phyloP scores from a whole-genome alignment of 2,888 invertebrate genomes.

The Andrena minutula region DNA sequence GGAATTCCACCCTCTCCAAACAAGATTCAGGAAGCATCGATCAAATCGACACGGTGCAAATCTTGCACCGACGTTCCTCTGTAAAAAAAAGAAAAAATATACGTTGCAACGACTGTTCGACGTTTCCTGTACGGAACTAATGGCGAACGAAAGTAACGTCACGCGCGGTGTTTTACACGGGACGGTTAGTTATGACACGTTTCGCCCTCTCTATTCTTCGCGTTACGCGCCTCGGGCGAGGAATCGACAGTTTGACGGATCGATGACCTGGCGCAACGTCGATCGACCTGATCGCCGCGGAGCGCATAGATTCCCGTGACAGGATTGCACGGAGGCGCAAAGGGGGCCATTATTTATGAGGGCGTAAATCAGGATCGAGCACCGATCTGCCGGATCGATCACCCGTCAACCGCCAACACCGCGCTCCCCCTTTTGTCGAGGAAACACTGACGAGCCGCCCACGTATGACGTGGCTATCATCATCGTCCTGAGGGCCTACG shows the following conservation, averaged over 20 bases:
- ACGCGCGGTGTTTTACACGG: constrained; percentile 25
- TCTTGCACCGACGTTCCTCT: neutral
- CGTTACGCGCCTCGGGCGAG: constrained; percentile 52
- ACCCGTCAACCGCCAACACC: constrained; percentile 56
- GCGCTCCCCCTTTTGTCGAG: constrained; percentile 58
- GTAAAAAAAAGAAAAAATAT: neutral
- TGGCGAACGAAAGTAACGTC: constrained; percentile 15
- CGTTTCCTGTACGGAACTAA: constrained; percentile 16
- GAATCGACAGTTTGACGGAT: constrained; percentile 74
- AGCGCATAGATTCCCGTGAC: constrained; percentile 62
- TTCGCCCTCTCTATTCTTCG: constrained; percentile 31
- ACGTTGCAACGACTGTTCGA: constrained; percentile 3
- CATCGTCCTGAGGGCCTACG: constrained; percentile 30
- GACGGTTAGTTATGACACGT: constrained; percentile 48
- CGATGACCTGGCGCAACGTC: constrained; percentile 63
- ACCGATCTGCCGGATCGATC: constrained; percentile 66
- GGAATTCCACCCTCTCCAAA: neutral
- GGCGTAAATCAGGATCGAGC: constrained; percentile 72
- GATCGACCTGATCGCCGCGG: constrained; percentile 51
- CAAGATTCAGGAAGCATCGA: neutral
- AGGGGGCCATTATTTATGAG: constrained; percentile 69
- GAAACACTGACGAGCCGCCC: constrained; percentile 67
- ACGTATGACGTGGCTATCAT: constrained; percentile 61
- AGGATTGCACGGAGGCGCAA: constrained; percentile 64
- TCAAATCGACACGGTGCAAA: neutral